These are phyloP conservation scores for Tetraodon nigroviridis DNA, from an alignment of 2,113 vertebrate species.

Conservation along the genomic window DNA sequence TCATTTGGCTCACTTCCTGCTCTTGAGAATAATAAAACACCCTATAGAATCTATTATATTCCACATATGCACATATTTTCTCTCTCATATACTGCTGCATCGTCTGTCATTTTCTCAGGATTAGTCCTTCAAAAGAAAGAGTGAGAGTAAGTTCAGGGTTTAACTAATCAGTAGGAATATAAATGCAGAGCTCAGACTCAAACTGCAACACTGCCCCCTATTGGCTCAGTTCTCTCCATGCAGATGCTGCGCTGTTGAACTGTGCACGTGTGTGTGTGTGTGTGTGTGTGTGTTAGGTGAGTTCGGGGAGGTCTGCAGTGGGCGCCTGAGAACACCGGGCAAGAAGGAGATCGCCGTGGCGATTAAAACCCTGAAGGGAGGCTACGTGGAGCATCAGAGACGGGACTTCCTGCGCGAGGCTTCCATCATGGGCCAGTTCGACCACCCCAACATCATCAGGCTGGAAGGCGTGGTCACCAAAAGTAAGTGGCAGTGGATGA, in stretches of 20 bases:
- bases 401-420: constrained; percentile 92
- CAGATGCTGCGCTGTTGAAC: neutral
- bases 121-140: constrained; percentile 24
- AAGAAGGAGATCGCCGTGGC: constrained; percentile 95
- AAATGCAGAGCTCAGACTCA: constrained; percentile 18
- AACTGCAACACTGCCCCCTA: constrained; percentile 68
- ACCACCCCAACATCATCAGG: constrained; percentile 92
- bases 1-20: constrained; percentile 7
- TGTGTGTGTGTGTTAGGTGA: constrained; percentile 74
- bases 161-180: constrained; percentile 32
- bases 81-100: constrained; percentile 5
- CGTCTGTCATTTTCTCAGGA: constrained; percentile 6
- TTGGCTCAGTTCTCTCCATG: constrained; percentile 31
- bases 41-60: too few species aligned
- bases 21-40: constrained; percentile 21
- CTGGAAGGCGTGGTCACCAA: constrained; percentile 94
- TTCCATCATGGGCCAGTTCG: constrained; percentile 95
- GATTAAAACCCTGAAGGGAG: constrained; percentile 93
- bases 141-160: constrained; percentile 32
- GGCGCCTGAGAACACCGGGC: constrained; percentile 86
- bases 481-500: constrained; percentile 77
- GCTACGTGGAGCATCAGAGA: constrained; percentile 87
- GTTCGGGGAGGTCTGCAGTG: constrained; percentile 95
- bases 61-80: constrained; percentile 1
- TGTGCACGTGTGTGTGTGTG: neutral